Base-by-base conservation (phyloP, 2,888 invertebrate genomes). In the Harpalus rubripes region DNA sequence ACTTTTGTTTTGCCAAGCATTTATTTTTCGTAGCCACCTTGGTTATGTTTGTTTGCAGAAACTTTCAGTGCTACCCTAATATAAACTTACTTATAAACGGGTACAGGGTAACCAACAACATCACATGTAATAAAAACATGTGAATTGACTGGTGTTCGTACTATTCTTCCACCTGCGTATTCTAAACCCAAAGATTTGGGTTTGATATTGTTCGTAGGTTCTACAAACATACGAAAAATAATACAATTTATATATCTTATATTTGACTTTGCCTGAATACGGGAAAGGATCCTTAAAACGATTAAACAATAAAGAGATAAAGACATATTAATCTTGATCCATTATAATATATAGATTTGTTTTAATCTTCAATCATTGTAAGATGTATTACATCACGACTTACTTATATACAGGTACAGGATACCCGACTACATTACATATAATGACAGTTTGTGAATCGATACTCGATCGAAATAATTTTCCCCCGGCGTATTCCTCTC, bases 401-500 rank as follows among this genome's bases (percentile, higher is more conserved):
- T 78, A 84, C 84, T 84, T 78, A 61, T 78, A 84, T 44, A 78
- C n/a, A 87, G 95, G 95, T 88, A 93, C 93, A 86, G 95, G 95
- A 90, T 92, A 95, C 89, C 94, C 95, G 89, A 95, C 94, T 88
- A 95, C 93, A 89, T 94, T 94, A 91, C 95, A 95, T 88, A 94
- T 92, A 90, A 95, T 91, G 88, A 94, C 94, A 86, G 93, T 93
- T 89, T 92, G 92, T 88, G 91, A 91, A 86, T 90, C 91, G 89
- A 91, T 90, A 86, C 91, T 90, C 88, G 94, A 93, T 89, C 91
- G 91, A 89, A 93, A 91, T 88, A 95, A 93, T 91, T 94, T 94
- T 92, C 94, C 94, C 90, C 95, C 88, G 22, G 90, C 90, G 16
- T 44, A 44, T 88, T 89, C 88, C 87, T 91, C 91, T 52, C 92